These are phyloP conservation scores for Fregata magnificens DNA, from an alignment of 2,113 vertebrate species.

Conservation along the genomic window DNA sequence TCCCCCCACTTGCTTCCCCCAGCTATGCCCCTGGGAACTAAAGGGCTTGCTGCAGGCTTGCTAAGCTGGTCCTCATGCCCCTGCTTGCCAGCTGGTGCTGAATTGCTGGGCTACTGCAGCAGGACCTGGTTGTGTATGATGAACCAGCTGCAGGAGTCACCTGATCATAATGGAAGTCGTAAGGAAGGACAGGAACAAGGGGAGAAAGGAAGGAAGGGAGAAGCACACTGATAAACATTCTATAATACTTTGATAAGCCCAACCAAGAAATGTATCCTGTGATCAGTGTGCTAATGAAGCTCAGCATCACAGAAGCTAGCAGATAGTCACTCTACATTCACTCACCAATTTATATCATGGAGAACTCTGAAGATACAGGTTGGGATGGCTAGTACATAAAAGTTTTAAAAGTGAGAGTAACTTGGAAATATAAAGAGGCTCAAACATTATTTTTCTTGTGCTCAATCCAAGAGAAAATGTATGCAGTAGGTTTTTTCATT, in stretches of 20 bases:
- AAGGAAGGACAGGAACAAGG: not conserved
- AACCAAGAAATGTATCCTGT: slow-evolving; percentile 12
- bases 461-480: not conserved
- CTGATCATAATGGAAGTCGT: not conserved
- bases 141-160: not conserved
- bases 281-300: slow-evolving; percentile 11
- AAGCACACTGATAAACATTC: slow-evolving; percentile 18
- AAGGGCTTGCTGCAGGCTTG: not conserved
- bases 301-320: not conserved
- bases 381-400: not conserved
- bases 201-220: not conserved
- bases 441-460: not conserved
- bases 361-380: not conserved
- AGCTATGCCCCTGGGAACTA: not conserved
- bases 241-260: slow-evolving; percentile 8
- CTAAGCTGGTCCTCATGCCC: not conserved
- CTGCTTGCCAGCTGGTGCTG: not conserved
- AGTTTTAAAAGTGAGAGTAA: not conserved
- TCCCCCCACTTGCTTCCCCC: accelerated
- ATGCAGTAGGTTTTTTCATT: not conserved
- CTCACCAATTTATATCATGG: not conserved
- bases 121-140: not conserved
- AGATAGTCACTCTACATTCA: not conserved
- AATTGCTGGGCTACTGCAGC: not conserved
- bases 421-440: not conserved